These are phyloP conservation scores for Antitype chi DNA, from an alignment of 2,888 invertebrate species.

Conservation along the genomic window DNA sequence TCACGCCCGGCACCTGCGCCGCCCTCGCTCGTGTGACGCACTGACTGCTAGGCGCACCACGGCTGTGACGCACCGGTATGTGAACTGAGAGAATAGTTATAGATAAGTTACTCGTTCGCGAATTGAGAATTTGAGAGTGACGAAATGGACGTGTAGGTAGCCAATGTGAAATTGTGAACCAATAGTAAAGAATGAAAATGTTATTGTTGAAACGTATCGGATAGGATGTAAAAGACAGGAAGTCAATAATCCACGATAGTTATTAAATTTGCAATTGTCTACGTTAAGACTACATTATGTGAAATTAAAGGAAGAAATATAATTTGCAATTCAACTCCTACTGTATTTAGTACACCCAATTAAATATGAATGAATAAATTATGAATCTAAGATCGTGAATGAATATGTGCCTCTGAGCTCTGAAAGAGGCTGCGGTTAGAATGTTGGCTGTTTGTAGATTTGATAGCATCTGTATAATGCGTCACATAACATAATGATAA, in stretches of 20 bases:
- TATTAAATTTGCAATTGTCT: conserved; percentile 69
- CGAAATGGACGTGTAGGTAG: conserved; percentile 83
- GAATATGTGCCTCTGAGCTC: conserved; percentile 45
- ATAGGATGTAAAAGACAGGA: conserved; percentile 81
- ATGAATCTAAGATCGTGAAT: conserved; percentile 40
- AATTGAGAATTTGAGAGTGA: conserved; percentile 73
- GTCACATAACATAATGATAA: conserved; percentile 46
- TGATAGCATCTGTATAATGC: conserved; percentile 50
- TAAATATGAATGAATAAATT: conserved; percentile 49
- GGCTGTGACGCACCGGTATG: conserved; percentile 72
- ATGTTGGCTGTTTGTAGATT: conserved; percentile 61
- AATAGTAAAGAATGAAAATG: conserved; percentile 82
- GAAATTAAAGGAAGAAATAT: conserved; percentile 78
- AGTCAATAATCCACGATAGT: conserved; percentile 79
- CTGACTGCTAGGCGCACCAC: conserved; percentile 55
- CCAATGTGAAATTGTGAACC: conserved; percentile 87
- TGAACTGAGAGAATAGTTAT: conserved; percentile 78
- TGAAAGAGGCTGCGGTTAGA: conserved; percentile 43
- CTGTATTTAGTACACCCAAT: conserved; percentile 54
- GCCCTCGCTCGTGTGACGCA: conserved; percentile 68
- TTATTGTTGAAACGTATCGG: conserved; percentile 86
- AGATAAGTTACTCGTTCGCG: conserved; percentile 73
- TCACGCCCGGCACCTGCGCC: conserved; percentile 40
- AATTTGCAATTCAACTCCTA: conserved; percentile 65
- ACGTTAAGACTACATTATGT: conserved; percentile 68